Evolutionary conservation across 2,888 invertebrate genomes (phyloP), one percentile per base, ranked within the genome.

Genomic region (Heliconius hortense): DNA sequence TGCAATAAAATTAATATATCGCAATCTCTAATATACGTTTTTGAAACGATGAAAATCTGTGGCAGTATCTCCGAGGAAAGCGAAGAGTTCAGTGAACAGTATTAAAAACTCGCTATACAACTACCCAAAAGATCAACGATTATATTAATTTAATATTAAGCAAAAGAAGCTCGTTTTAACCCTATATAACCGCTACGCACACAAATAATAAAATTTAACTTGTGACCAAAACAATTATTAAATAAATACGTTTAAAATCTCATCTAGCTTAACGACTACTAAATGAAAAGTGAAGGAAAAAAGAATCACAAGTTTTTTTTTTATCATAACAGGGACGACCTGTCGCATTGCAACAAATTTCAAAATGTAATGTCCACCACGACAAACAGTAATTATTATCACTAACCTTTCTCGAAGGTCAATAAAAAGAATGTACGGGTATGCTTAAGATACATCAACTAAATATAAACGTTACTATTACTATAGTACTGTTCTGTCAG

Each of bases 391-490:
- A 90, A 90, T 86, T 91, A 92, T 89, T 94, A 94, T 94, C 94
- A 94, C 94, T 93, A 94, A 94, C 94, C 94, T 94, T 93, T 87
- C 92, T 81, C 87, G 89, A 93, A 94, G 94, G 94, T 94, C 92
- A 93, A 93, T 93, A 86, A 84, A 92, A 91, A 94, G 93, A 94
- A 94, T 93, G 93, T 94, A 92, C 92, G 91, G 92, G 91, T 93
- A 92, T 88, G 90, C 92, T 90, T 92, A 92, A 84, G 90, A 90
- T 90, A 90, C 87, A 87, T 89, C 85, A 89, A 92, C 90, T 90
- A 91, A 92, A 91, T 85, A 88, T 89, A 89, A 84, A 88, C 60
- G 39, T 35, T 71, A 60, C 56, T 59, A 59, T 39, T 60, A 69
- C 31, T 68, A 72, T 64, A 70, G 77, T 68, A 66, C n/a, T 24